Evolutionary conservation across 2,888 invertebrate species (phyloP), one percentile per base, ranked within the genome.

Genomic region (Lasioglossum oenotherae): DNA sequence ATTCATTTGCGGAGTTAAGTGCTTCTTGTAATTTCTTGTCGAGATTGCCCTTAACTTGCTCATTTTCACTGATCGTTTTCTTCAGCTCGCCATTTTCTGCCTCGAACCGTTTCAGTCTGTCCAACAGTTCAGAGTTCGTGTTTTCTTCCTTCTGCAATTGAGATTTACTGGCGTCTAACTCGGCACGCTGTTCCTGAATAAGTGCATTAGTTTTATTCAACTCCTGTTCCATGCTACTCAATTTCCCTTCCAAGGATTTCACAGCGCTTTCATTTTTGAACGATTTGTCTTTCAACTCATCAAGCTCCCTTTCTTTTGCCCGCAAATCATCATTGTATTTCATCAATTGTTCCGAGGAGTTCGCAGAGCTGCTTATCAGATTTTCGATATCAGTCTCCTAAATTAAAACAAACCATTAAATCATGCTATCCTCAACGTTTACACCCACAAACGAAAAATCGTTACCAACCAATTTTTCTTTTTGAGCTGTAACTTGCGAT

Each of bases 331-430:
- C 94, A 67, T 94, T 95, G 78, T 95, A 93, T 77, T 95, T 95
- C 23, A 91, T 89, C n/a, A 96, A 90, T 80, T 95, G 95, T 41
- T 94, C 93, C 1, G 95, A 95, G 0, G 97, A 97, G 93, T 97
- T 96, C 5, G 96, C 96, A 0, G 97, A 96, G 86, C 96, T 96
- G 72, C 96, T 96, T 76, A 96, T 96, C n/a, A 97, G 93, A 92
- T 96, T 96, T 78, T 96, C 95, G 85, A 97, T 96, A 92, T 97
- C 96, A 8, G 95, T 92, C 94, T 97, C 97, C 92, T 94, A 78
- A 60, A 83, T 74, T 80, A 8, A 60, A 74, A 77, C 19, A 27
- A 79, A 16, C 27, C 35, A 81, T 80, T 67, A 46, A 67, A 31
- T 14, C 74, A 49, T 23, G 41, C 72, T 5, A 53, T 1, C 46